phyloP scores from a whole-genome alignment of 1,140 invertebrate species.

The Antheraea pernyi region DNA sequence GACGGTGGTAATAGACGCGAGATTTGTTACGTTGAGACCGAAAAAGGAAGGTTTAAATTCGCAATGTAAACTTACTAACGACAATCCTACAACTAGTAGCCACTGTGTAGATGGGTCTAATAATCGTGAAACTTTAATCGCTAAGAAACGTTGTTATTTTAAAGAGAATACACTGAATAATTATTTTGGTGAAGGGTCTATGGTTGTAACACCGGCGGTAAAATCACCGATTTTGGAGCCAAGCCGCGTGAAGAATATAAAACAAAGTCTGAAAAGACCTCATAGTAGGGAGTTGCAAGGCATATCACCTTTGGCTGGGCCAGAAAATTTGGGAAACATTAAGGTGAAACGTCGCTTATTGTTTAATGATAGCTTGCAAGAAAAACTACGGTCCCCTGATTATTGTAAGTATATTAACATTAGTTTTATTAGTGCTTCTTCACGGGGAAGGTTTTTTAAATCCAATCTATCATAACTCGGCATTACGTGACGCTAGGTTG shows the following conservation, averaged over 20 bases:
- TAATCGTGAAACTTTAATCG: constrained; percentile 11
- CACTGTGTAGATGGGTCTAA: constrained; percentile 33
- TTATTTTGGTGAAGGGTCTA: constrained; percentile 21
- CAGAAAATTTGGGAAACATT: constrained; percentile 30
- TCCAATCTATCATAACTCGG: too few species aligned
- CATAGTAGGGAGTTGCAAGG: constrained; percentile 61
- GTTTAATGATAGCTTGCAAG: constrained; percentile 29
- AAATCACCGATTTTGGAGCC: constrained; percentile 35
- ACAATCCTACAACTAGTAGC: constrained; percentile 16
- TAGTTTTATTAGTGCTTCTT: too few species aligned
- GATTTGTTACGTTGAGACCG: constrained; percentile 46
- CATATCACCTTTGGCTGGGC: constrained; percentile 35
- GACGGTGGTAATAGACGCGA: constrained; percentile 31
- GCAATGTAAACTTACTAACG: constrained; percentile 44
- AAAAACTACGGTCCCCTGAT: constrained; percentile 33
- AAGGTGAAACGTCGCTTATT: constrained; percentile 34
- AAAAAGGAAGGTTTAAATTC: constrained; percentile 43
- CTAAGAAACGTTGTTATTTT: constrained; percentile 22
- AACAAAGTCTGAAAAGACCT: constrained; percentile 59
- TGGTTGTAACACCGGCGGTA: constrained; percentile 35
- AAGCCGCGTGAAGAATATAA: constrained; percentile 53
- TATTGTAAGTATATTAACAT: constrained; percentile 37
- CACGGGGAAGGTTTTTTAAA: too few species aligned
- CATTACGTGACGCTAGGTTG: too few species aligned
- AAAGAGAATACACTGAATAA: constrained; percentile 26